Conservation (phyloP, 2,797 vertebrate species). For the Bothrops alternatus region DNA sequence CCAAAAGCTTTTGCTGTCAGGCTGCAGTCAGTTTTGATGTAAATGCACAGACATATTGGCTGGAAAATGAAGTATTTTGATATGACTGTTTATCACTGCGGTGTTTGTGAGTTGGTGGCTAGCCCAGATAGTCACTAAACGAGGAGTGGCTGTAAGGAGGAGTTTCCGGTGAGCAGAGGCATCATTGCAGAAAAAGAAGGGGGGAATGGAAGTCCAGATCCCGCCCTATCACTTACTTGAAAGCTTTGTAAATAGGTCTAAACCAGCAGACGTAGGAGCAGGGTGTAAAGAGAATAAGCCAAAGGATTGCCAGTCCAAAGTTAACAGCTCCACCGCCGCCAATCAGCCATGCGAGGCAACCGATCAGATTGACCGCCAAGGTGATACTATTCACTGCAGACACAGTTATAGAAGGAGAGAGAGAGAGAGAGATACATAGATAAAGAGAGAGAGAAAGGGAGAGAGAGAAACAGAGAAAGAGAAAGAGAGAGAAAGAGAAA, state of each 20-base stretch:
- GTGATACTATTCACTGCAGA: constrained; percentile 91
- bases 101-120: background rate
- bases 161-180: background rate
- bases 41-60: too few relatives aligned
- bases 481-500: constrained; percentile 29
- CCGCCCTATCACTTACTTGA: constrained; percentile 84
- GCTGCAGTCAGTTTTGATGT: background rate
- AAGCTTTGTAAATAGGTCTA: constrained; percentile 98
- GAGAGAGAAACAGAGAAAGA: constrained; percentile 11
- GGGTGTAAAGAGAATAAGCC: constrained; percentile 97
- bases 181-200: background rate
- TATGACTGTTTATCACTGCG: background rate
- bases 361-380: constrained; percentile 91
- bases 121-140: background rate
- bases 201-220: background rate
- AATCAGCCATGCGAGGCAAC: constrained; percentile 97
- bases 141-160: background rate
- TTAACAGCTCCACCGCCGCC: constrained; percentile 94
- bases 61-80: background rate
- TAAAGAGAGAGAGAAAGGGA: too few relatives aligned
- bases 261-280: constrained; percentile 99
- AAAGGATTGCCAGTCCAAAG: constrained; percentile 97
- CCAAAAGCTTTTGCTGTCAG: background rate
- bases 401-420: constrained; percentile 64
- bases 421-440: background rate